A percentile compares a stretch with the other conserved stretches of the same genome.
Conservation (phyloP, 2,888 invertebrate genomes). For the Atethmia centrago region DNA sequence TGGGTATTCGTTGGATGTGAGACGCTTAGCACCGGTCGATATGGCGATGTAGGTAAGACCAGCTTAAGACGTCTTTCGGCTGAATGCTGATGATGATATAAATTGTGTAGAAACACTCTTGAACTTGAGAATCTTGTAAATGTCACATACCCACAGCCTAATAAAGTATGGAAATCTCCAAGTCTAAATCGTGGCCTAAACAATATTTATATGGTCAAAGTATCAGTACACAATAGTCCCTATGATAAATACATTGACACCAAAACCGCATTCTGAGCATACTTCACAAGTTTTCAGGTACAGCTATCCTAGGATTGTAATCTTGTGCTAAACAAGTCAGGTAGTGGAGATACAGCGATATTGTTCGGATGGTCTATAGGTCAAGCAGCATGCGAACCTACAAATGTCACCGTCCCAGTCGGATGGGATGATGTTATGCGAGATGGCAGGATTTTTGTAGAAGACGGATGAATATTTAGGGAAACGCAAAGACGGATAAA, state of each 20-base stretch:
- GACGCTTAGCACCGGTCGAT: no score
- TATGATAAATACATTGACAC: constrained; percentile 43
- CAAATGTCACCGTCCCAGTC: constrained; percentile 62
- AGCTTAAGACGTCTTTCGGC: background rate
- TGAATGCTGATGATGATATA: background rate
- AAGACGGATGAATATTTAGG: background rate
- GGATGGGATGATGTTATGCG: constrained; percentile 49
- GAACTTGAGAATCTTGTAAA: constrained; percentile 6
- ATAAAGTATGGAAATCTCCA: constrained; percentile 25
- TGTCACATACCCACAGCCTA: constrained; percentile 36
- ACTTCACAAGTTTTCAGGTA: constrained; percentile 52
- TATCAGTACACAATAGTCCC: constrained; percentile 41
- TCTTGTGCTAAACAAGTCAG: constrained; percentile 55
- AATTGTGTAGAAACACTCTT: background rate
- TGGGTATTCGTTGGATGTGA: background rate
- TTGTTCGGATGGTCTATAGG: constrained; percentile 69
- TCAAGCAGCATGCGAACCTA: constrained; percentile 74
- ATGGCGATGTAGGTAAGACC: background rate
- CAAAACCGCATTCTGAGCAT: constrained; percentile 45
- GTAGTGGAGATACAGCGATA: constrained; percentile 53
- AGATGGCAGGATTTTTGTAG: constrained; percentile 22
- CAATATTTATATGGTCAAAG: constrained; percentile 47
- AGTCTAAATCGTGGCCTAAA: constrained; percentile 36
- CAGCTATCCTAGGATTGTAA: constrained; percentile 49
- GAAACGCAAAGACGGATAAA: background rate